Percentiles rank a stretch among this genome's conserved stretches.
Evolutionary conservation across 2,113 vertebrate genomes (phyloP).

Genomic region (Podilymbus podiceps): DNA sequence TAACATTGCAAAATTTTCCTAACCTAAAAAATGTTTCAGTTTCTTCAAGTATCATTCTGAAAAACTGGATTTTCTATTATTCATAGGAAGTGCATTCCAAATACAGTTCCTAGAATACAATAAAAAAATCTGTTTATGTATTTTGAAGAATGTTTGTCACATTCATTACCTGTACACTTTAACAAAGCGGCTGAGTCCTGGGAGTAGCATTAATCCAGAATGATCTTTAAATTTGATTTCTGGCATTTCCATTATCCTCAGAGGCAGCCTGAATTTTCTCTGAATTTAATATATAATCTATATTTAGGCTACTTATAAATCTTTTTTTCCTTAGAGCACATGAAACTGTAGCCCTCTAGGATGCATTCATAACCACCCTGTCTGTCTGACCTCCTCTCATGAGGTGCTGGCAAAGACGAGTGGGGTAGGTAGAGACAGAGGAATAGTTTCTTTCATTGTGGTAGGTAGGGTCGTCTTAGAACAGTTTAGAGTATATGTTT

Average conservation of each 20-base stretch:
- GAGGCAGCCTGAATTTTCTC: not conserved
- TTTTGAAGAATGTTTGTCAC: not conserved
- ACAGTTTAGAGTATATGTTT: fast-evolving
- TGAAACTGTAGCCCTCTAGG: not conserved
- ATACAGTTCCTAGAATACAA: not conserved
- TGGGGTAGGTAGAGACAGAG: not conserved
- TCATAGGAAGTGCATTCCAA: not conserved
- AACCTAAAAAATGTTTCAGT: not conserved
- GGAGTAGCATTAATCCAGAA: not conserved
- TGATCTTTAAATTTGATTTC: not conserved
- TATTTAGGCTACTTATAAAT: not conserved
- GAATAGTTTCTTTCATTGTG: not conserved
- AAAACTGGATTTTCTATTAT: not conserved
- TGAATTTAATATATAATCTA: not conserved
- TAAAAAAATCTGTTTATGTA: not conserved
- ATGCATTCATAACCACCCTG: not conserved
- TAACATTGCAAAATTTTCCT: not conserved
- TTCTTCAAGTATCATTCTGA: not conserved
- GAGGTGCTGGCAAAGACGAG: not conserved
- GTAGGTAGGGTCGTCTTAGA: not conserved
- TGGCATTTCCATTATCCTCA: not conserved
- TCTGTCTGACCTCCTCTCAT: not conserved
- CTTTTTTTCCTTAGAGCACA: not conserved
- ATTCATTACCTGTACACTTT: fast-evolving
- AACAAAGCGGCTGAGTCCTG: not conserved